These are phyloP conservation scores for Cheilosia impressa DNA, from an alignment of 2,888 invertebrate genomes.

Conservation along the genomic window DNA sequence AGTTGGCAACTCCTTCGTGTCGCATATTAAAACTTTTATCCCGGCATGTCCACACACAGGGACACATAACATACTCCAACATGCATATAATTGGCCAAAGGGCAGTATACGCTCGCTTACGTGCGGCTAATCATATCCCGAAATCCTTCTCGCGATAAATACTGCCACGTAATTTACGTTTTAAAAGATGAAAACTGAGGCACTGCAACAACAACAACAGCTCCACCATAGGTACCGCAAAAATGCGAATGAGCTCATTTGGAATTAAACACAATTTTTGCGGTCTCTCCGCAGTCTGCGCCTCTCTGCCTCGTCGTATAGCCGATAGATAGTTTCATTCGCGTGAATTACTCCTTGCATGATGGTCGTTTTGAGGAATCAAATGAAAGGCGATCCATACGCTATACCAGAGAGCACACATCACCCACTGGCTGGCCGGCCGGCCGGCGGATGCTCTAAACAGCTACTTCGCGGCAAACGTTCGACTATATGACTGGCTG, in stretches of 20 bases:
- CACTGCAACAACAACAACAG: slow-evolving; percentile 10
- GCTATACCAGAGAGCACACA: slow-evolving; percentile 62
- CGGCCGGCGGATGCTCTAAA: slow-evolving; percentile 25
- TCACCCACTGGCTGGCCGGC: slow-evolving; percentile 48
- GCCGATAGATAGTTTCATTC: slow-evolving; percentile 60
- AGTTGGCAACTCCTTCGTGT: slow-evolving; percentile 46
- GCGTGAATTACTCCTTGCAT: slow-evolving; percentile 75
- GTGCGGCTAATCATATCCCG: slow-evolving; percentile 77
- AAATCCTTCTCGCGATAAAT: slow-evolving; percentile 77
- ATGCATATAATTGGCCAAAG: slow-evolving; percentile 74
- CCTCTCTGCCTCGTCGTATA: neutral
- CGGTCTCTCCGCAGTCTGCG: slow-evolving; percentile 4
- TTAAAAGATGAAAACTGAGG: slow-evolving; percentile 51
- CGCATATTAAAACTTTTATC: slow-evolving; percentile 40
- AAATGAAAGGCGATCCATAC: slow-evolving; percentile 65
- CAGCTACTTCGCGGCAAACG: slow-evolving; percentile 53
- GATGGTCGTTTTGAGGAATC: slow-evolving; percentile 64
- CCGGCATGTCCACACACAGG: slow-evolving; percentile 38
- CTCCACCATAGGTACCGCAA: slow-evolving; percentile 15
- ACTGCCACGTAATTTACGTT: slow-evolving; percentile 75
- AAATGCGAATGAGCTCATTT: slow-evolving; percentile 74
- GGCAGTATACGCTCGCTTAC: slow-evolving; percentile 70
- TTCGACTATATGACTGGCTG: slow-evolving; percentile 18
- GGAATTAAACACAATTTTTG: slow-evolving; percentile 66
- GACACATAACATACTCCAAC: slow-evolving; percentile 16